phyloP scores from a whole-genome alignment of 2,113 vertebrate species.

The Oryzias curvinotus region DNA sequence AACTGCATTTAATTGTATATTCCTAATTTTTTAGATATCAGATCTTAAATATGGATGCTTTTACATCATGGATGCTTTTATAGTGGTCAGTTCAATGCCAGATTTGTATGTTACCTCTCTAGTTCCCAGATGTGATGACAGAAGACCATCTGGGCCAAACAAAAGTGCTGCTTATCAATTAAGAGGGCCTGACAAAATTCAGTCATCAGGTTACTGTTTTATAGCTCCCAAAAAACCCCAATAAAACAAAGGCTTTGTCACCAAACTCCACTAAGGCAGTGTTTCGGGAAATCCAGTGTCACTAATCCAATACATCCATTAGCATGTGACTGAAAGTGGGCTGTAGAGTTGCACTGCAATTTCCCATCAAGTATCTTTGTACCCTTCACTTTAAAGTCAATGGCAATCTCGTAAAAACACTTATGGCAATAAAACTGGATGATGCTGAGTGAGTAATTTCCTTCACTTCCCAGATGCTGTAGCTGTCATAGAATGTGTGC shows the following conservation, averaged over 20 bases:
- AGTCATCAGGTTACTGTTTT: slow-evolving; percentile 60
- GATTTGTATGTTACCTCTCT: slow-evolving; percentile 34
- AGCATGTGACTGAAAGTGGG: slow-evolving; percentile 38
- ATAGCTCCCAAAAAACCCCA: slow-evolving; percentile 46
- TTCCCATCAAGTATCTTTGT: slow-evolving; percentile 31
- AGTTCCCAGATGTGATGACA: slow-evolving; percentile 38
- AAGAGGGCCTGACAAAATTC: slow-evolving; percentile 60
- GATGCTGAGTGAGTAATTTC: slow-evolving; percentile 69
- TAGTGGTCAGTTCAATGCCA: slow-evolving; percentile 28
- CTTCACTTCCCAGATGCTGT: slow-evolving; percentile 55
- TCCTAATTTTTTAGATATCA: too few species aligned
- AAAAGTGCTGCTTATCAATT: slow-evolving; percentile 23
- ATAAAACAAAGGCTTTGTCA: slow-evolving; percentile 39
- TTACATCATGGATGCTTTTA: slow-evolving; percentile 3
- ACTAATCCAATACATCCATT: slow-evolving; percentile 40
- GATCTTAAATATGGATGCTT: too few species aligned
- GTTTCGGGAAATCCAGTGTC: slow-evolving; percentile 53
- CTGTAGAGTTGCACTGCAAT: slow-evolving; percentile 26
- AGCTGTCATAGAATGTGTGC: slow-evolving; percentile 28
- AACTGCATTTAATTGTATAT: too few species aligned
- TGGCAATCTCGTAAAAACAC: slow-evolving; percentile 53
- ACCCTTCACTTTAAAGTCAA: slow-evolving; percentile 48
- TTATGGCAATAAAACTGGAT: slow-evolving; percentile 60
- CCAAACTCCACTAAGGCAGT: slow-evolving; percentile 20
- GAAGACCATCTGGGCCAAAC: slow-evolving; percentile 57